Percentiles rank a stretch among this genome's conserved stretches.
phyloP scores from a whole-genome alignment of 2,797 vertebrate species.

The Eremophila alpestris region DNA sequence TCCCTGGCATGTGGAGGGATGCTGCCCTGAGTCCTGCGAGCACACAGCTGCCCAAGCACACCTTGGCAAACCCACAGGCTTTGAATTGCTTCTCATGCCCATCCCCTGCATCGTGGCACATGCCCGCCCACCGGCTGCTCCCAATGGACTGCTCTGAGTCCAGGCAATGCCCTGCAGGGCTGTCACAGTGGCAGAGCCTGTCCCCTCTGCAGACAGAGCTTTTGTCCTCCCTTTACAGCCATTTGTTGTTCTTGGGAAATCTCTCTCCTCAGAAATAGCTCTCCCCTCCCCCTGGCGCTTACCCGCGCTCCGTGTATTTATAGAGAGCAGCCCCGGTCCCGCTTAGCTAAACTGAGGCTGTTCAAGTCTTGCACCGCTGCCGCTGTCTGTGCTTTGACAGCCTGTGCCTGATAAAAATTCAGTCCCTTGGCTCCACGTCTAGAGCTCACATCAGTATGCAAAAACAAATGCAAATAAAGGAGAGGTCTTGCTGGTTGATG shows the following conservation, averaged over 20 bases:
- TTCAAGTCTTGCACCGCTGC: neutral
- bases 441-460: neutral
- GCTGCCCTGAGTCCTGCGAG: neutral
- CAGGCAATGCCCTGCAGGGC: fast-evolving
- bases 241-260: neutral
- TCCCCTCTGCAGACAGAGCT: neutral
- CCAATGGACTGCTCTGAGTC: fast-evolving
- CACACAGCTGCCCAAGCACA: fast-evolving
- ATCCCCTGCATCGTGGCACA: fast-evolving
- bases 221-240: neutral
- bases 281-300: neutral
- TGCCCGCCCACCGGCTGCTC: neutral
- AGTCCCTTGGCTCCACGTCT: neutral
- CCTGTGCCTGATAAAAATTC: neutral
- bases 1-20: neutral
- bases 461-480: neutral
- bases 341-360: neutral
- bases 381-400: neutral
- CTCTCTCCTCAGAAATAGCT: neutral
- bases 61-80: neutral
- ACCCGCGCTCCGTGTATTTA: neutral
- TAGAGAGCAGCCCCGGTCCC: neutral
- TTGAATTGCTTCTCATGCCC: fast-evolving
- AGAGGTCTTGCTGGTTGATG: neutral
- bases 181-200: neutral